A percentile compares a stretch with the other conserved stretches of the same genome.
These are phyloP conservation scores for Criorhina ranunculi DNA, from an alignment of 2,888 invertebrate genomes.

Conservation along the genomic window DNA sequence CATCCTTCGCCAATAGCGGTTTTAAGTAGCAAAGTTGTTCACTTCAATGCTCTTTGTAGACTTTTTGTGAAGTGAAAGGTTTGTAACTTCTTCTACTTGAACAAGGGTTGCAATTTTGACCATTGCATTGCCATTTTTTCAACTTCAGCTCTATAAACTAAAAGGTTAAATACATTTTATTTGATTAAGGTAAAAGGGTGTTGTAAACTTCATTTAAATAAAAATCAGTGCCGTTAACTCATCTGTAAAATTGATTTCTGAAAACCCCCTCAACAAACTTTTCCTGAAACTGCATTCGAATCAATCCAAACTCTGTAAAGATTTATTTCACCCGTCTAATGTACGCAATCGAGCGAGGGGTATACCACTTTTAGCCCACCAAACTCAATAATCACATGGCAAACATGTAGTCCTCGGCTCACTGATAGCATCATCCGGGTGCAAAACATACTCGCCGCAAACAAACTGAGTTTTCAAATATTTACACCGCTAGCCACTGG, in stretches of 20 bases:
- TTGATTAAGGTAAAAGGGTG: too few species aligned
- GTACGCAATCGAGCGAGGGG: background rate
- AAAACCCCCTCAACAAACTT: background rate
- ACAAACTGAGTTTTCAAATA: constrained; percentile 42
- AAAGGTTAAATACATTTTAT: too few species aligned
- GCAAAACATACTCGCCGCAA: constrained; percentile 16
- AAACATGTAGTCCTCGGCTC: constrained; percentile 1
- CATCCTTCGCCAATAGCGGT: too few species aligned
- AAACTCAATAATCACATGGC: constrained; percentile 23
- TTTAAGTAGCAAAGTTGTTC: too few species aligned
- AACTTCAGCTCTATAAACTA: too few species aligned
- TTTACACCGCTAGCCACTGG: constrained; percentile 54
- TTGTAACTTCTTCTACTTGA: too few species aligned
- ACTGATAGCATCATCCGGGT: background rate
- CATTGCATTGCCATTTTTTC: too few species aligned
- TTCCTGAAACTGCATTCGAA: constrained; percentile 22
- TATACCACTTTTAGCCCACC: constrained; percentile 40
- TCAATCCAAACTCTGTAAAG: constrained; percentile 17
- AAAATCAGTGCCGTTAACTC: too few species aligned
- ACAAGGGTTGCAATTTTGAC: too few species aligned
- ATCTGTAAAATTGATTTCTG: background rate
- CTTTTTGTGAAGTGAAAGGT: too few species aligned
- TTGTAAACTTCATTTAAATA: too few species aligned
- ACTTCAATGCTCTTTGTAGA: too few species aligned
- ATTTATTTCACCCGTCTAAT: constrained; percentile 31